phyloP scores from a whole-genome alignment of 2,113 vertebrate species.

The Falcunculus frontatus region DNA sequence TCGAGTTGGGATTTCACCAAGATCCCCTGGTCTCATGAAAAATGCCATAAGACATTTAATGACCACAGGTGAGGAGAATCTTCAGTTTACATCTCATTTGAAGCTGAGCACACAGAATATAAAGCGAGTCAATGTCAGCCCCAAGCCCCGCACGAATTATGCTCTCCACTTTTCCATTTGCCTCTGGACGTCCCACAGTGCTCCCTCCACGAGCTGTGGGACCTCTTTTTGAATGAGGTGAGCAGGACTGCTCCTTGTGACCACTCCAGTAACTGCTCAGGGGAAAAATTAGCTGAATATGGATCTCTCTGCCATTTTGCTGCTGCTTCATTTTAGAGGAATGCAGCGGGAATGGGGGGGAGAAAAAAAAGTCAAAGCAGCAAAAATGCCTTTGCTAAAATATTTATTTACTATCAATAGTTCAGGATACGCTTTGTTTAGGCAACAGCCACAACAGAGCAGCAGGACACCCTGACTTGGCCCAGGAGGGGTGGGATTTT shows the following conservation, averaged over 20 bases:
- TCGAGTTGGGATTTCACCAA: conserved; percentile 35
- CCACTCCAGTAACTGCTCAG: neutral
- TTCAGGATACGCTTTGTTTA: neutral
- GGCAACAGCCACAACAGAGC: neutral
- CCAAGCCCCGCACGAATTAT: neutral
- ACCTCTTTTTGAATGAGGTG: neutral
- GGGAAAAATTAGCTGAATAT: neutral
- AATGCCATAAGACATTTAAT: conserved; percentile 26
- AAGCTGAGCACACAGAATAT: neutral
- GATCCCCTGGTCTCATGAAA: conserved; percentile 20
- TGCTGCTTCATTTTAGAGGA: neutral
- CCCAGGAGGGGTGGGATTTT: neutral
- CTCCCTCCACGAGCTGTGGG: neutral
- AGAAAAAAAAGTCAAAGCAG: neutral
- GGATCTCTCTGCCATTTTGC: neutral
- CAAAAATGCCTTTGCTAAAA: neutral
- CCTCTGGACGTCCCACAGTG: neutral
- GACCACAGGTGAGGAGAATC: conserved; percentile 20
- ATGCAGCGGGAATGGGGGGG: rapidly evolving
- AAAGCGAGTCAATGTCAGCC: neutral
- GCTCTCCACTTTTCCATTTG: neutral
- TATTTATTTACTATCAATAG: neutral
- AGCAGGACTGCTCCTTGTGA: neutral
- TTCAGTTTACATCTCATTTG: conserved; percentile 15
- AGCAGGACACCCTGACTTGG: neutral